Conservation (phyloP, 2,113 vertebrate species). For the Corydoras maculifer region DNA sequence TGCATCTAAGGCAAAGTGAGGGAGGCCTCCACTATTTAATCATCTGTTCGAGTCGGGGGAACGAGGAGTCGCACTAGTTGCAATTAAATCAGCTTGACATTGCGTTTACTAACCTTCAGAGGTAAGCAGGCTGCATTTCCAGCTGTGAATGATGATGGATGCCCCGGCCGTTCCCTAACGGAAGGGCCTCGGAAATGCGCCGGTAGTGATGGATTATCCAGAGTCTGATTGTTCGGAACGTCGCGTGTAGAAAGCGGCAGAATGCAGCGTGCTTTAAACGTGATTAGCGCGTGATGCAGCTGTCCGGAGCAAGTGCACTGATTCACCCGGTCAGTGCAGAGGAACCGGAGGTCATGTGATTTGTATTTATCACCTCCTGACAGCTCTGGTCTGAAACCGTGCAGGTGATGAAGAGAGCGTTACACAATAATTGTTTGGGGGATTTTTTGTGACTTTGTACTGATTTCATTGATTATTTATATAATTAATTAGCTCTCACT, state of each 20-base stretch:
- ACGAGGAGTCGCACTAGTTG: slow-evolving; percentile 4
- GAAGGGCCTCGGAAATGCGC: slow-evolving; percentile 51
- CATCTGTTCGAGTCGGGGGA: slow-evolving; percentile 10
- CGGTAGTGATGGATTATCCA: slow-evolving; percentile 56
- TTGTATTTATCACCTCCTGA: neutral
- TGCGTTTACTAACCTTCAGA: slow-evolving; percentile 48
- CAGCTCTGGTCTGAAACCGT: slow-evolving; percentile 26
- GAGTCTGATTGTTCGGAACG: slow-evolving; percentile 51
- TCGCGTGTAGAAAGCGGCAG: slow-evolving; percentile 42
- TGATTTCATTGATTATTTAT: too few species aligned
- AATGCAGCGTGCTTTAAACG: slow-evolving; percentile 56
- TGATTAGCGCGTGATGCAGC: slow-evolving; percentile 64
- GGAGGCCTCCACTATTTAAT: slow-evolving; percentile 12
- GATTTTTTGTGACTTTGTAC: too few species aligned
- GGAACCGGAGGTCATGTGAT: slow-evolving; percentile 53
- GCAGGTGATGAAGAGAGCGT: neutral
- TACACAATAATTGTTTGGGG: too few species aligned
- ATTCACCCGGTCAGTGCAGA: slow-evolving; percentile 50
- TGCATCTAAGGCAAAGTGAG: neutral
- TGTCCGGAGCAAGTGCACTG: slow-evolving; percentile 51
- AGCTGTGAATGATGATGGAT: slow-evolving; percentile 48
- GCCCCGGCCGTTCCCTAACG: slow-evolving; percentile 38
- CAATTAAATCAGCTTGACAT: slow-evolving; percentile 41
- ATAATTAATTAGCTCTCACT: too few species aligned
- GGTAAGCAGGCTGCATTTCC: slow-evolving; percentile 41